phyloP scores from a whole-genome alignment of 2,888 invertebrate genomes.

The Carcina quercana region DNA sequence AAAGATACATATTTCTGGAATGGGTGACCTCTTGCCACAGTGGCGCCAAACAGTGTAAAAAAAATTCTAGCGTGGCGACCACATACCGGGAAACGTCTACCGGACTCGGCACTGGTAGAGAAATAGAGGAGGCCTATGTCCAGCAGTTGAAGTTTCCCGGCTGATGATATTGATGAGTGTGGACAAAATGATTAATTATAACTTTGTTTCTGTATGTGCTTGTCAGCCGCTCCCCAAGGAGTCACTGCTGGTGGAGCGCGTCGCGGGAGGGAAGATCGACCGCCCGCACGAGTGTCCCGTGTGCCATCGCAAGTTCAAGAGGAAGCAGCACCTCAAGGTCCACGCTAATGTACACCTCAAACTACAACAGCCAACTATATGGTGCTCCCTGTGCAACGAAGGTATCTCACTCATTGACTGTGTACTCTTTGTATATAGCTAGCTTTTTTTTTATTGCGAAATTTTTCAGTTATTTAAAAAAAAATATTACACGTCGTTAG shows the following conservation, averaged over 20 bases:
- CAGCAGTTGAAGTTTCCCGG: too few species aligned
- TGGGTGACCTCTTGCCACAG: too few species aligned
- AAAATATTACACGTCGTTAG: background rate
- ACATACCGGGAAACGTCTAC: too few species aligned
- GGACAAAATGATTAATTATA: too few species aligned
- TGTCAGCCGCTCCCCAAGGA: constrained; percentile 20
- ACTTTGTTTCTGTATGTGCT: too few species aligned
- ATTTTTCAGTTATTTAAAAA: constrained; percentile 2
- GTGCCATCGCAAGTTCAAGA: constrained; percentile 55
- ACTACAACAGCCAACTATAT: constrained; percentile 26
- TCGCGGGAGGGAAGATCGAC: constrained; percentile 14
- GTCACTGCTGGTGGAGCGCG: constrained; percentile 23
- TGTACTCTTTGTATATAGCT: too few species aligned
- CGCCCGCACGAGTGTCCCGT: constrained; percentile 51
- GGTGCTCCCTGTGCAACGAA: constrained; percentile 52
- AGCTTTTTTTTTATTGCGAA: background rate
- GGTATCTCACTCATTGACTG: constrained; percentile 26
- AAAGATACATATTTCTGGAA: too few species aligned
- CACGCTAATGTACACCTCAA: constrained; percentile 50
- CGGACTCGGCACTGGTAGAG: too few species aligned
- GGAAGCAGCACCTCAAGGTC: constrained; percentile 56
- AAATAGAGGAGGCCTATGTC: too few species aligned
- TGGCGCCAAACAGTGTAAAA: too few species aligned
- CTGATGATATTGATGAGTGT: too few species aligned
- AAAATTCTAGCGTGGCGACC: too few species aligned